A percentile compares a stretch with the other conserved stretches of the same genome.
phyloP scores from a whole-genome alignment of 2,113 vertebrate genomes.

The Oreochromis spilurus region DNA sequence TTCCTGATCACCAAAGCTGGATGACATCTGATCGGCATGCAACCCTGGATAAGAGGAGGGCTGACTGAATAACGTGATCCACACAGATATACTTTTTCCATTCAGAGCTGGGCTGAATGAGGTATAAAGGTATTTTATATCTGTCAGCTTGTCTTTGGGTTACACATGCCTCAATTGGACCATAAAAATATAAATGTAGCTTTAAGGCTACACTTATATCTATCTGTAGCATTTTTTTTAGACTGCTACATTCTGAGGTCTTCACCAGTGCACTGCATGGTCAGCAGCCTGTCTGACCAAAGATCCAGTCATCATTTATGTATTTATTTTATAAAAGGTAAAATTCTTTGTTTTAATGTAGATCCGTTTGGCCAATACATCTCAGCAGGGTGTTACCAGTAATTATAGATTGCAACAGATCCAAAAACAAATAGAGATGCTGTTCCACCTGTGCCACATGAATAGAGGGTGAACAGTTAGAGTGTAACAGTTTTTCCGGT shows the following conservation, averaged over 20 bases:
- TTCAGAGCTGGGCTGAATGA: not conserved
- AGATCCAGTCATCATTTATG: not conserved
- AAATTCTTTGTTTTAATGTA: not conserved
- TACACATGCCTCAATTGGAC: not conserved
- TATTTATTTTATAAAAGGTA: not conserved
- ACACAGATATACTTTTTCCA: not conserved
- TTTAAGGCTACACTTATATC: not conserved
- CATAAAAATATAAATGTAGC: not conserved
- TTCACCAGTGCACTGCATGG: not conserved
- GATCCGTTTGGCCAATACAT: not conserved
- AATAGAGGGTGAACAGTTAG: not conserved
- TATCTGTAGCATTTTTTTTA: not conserved
- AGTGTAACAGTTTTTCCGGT: not conserved
- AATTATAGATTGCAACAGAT: not conserved
- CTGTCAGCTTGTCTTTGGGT: not conserved
- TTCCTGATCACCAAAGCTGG: not conserved
- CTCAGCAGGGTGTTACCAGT: not conserved
- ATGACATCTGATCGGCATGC: not conserved
- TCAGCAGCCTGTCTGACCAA: not conserved
- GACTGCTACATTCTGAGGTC: not conserved
- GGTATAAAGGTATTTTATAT: not conserved
- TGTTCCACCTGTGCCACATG: not conserved
- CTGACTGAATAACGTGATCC: not conserved
- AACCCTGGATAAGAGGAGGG: not conserved
- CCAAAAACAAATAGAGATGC: not conserved